Evolutionary conservation across 2,113 vertebrate genomes (phyloP), one percentile per base, ranked within the genome.

Genomic region (Epinephelus moara): DNA sequence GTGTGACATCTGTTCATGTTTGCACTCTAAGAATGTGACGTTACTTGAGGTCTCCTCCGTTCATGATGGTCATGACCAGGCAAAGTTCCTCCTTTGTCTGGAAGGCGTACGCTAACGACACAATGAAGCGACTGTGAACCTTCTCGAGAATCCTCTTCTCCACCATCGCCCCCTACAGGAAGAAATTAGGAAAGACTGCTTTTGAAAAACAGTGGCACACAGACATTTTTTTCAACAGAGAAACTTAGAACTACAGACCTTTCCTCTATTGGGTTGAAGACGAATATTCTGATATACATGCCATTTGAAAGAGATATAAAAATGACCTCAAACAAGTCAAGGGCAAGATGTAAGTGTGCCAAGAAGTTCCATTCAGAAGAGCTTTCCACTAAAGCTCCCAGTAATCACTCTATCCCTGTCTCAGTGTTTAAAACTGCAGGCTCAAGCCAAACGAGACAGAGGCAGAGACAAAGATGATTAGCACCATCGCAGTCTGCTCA

Each of bases 11-110:
- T 42, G 37, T 79, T 69, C 15, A 12, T 52, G 66, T 53, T 45
- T 53, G 62, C 70, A 69, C 10, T 63, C 45, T 61, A 15, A 60
- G 33, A 71, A 55, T 70, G 85, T 78, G 68, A 91, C 69, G 56
- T 94, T 92, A 96, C 96, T 96, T 96, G 85, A 98, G 96, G 92
- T 98, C 97, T 19, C 97, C 98, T 82, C 97, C 97, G 21, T 97
- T 98, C 97, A 98, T 98, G 89, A 98, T 96, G 88, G 95, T 98
- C 96, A 98, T 98, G 81, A 97, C 96, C 91, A 99, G 95, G 95
- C 97, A 99, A 86, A 98, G 96, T 59, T 98, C 96, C 0, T 88
- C 94, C 93, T 97, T 98, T 93, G 86, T 97, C 91, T 98, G 96
- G 78, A 95, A 99, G 27, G 97, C 97, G 0, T 97, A 99, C 21